Percentiles rank a stretch among this genome's conserved stretches.
Conservation (phyloP, 2,888 invertebrate species). For the Pimpla rufipes region DNA sequence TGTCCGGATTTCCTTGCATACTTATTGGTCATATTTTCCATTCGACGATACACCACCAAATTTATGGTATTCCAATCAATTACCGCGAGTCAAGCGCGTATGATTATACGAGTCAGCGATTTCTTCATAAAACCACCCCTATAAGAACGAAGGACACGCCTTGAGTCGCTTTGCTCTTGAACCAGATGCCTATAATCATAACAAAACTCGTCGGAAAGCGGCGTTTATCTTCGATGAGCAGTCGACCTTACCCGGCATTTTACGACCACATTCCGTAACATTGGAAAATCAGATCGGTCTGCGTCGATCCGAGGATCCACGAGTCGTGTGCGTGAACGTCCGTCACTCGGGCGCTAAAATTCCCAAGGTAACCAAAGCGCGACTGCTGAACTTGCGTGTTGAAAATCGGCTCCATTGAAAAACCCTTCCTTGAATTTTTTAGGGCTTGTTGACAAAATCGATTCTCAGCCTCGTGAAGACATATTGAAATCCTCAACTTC, state of each 20-base stretch:
- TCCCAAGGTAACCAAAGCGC: not conserved
- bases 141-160: not conserved
- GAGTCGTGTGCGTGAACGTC: no score
- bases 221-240: not conserved
- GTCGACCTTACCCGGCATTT: conserved; percentile 18
- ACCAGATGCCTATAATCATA: not conserved
- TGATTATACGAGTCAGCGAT: not conserved
- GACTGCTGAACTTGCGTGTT: no score
- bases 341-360: no score
- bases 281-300: conserved; percentile 7
- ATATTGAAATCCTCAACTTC: no score
- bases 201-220: not conserved
- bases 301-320: no score
- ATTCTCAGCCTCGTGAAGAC: no score
- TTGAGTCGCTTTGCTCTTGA: not conserved
- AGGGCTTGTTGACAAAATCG: no score
- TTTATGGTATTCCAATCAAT: not conserved
- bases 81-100: not conserved
- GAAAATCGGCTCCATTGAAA: no score
- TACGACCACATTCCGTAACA: conserved; percentile 8
- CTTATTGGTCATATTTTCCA: no score
- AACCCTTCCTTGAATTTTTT: no score
- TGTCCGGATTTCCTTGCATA: no score
- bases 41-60: not conserved
- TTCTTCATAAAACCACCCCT: not conserved